phyloP scores from a whole-genome alignment of 2,113 vertebrate genomes.

The Anolis carolinensis region DNA sequence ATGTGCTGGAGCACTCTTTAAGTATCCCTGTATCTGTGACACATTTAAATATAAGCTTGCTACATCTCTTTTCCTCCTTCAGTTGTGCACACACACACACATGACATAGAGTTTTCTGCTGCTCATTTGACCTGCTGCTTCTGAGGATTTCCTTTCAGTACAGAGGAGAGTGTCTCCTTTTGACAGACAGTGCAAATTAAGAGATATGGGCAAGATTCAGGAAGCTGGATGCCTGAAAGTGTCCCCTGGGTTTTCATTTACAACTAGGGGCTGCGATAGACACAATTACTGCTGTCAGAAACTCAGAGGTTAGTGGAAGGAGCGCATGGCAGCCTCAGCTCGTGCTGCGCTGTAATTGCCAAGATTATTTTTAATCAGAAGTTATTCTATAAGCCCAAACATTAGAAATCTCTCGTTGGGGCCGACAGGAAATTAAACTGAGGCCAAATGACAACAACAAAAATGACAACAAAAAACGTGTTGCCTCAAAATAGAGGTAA shows the following conservation, averaged over 20 bases:
- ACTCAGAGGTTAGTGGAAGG: slow-evolving; percentile 73
- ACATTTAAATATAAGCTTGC: slow-evolving; percentile 47
- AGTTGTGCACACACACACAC: neutral
- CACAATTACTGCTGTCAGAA: slow-evolving; percentile 80
- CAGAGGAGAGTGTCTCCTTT: slow-evolving; percentile 65
- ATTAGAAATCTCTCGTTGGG: slow-evolving; percentile 77
- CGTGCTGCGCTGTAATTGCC: slow-evolving; percentile 79
- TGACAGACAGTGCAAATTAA: slow-evolving; percentile 84
- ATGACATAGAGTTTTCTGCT: slow-evolving; percentile 16
- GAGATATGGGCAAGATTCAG: slow-evolving; percentile 71
- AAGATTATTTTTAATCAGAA: slow-evolving; percentile 86
- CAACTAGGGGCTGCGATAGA: slow-evolving; percentile 73
- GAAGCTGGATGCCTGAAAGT: slow-evolving; percentile 72
- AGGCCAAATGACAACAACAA: slow-evolving; percentile 67
- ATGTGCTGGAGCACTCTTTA: slow-evolving; percentile 15
- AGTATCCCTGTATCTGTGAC: slow-evolving; percentile 5
- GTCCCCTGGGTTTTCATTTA: slow-evolving; percentile 83
- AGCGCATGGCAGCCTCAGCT: slow-evolving; percentile 67
- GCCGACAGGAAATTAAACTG: slow-evolving; percentile 82
- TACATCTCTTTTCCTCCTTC: slow-evolving; percentile 25
- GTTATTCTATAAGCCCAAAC: slow-evolving; percentile 81
- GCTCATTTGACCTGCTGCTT: slow-evolving; percentile 61
- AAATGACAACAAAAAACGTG: neutral
- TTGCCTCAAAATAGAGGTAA: slow-evolving; percentile 64
- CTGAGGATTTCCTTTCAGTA: slow-evolving; percentile 71